Base-by-base conservation (phyloP, 1,140 invertebrate genomes). In the Lasaia peninsularis region DNA sequence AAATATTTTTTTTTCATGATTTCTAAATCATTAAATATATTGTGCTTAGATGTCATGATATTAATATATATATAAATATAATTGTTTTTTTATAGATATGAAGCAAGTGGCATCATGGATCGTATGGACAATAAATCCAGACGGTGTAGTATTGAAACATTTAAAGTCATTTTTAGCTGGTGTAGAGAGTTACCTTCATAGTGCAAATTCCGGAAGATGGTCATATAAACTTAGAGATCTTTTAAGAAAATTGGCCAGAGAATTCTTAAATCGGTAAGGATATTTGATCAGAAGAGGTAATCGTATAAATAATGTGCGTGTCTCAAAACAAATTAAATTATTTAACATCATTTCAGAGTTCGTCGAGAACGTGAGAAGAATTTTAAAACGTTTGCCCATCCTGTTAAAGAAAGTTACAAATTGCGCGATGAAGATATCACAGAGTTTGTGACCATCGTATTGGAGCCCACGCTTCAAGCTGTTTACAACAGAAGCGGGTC, bases 181-280 rank as follows among this genome's bases (percentile, higher is more conserved):
- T 0, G 86, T 98, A 1, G 95, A 97, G 79, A 96, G 95, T 7
- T 98, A 97, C 87, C 94, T 95, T 71, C 95, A 98, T 89, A 96
- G 96, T 52, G 97, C 97, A 0, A 98, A 98, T 82, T 78, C 88
- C 58, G 97, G 97, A 9, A 88, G 91, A 20, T 98, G 96, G 95
- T 91, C 93, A 16, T 86, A 69, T 44, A 93, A 91, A 62, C 82
- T 95, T 0, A 91, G 90, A 50, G 91, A 94, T 34, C 75, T 95
- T 4, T 74, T 95, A 1, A 86, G 88, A 34, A 93, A 93, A 70
- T 80, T 96, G 0, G 67, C 86, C 0, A 73, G 73, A 51, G 83
- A 86, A 59, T 86, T 88, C 50, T 53, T 88, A 2, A 75, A 69
- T 59, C 81, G 83, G 86, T 88, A 71, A n/a, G n/a, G n/a, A n/a